Conservation (phyloP, 2,113 vertebrate species). For the Pituophis catenifer region DNA sequence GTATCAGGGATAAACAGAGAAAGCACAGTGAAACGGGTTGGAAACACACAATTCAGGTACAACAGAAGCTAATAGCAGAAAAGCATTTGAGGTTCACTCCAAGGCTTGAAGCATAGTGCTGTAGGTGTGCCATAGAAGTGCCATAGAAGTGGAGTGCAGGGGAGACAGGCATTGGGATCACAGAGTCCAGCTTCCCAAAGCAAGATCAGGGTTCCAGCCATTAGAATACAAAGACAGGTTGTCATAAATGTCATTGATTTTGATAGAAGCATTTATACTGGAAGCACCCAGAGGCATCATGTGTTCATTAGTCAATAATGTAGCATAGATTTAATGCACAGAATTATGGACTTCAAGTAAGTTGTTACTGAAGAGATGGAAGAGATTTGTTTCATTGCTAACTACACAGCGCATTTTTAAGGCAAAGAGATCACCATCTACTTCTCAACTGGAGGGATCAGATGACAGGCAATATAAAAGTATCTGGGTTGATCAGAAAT, state of each 20-base stretch:
- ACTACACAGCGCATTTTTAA: not conserved
- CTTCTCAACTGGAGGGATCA: not conserved
- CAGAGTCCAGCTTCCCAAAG: not conserved
- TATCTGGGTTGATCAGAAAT: not conserved
- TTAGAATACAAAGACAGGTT: not conserved
- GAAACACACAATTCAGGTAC: not conserved
- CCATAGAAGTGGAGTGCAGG: not conserved
- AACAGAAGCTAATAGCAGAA: not conserved
- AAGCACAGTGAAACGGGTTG: not conserved
- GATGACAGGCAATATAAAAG: not conserved
- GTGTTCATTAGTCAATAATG: not conserved
- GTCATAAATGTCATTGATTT: not conserved
- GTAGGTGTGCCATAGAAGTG: not conserved
- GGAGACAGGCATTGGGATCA: not conserved
- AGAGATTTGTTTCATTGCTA: not conserved
- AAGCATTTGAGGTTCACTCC: not conserved
- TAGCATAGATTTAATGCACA: not conserved
- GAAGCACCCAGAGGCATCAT: not conserved
- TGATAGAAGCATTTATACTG: not conserved
- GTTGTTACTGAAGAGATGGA: not conserved
- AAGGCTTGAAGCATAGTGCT: not conserved
- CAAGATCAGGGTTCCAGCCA: not conserved
- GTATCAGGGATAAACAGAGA: not conserved
- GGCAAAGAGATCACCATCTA: not conserved
- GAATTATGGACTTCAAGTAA: not conserved